These are phyloP conservation scores for Cyprinella venusta DNA, from an alignment of 2,797 vertebrate species.

Conservation along the genomic window DNA sequence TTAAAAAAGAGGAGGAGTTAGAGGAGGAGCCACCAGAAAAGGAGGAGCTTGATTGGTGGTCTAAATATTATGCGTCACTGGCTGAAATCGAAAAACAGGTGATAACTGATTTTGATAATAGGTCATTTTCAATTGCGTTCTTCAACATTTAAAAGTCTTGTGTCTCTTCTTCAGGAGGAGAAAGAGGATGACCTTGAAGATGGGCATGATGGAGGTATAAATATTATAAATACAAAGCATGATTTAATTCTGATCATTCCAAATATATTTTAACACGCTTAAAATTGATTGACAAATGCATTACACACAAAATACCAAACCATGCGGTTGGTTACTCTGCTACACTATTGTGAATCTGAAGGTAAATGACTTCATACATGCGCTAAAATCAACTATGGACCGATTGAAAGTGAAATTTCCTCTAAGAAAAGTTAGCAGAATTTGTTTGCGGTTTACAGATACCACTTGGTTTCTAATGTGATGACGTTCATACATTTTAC, in stretches of 20 bases:
- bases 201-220: slow-evolving; percentile 64
- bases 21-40: slow-evolving; percentile 88
- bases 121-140: neutral
- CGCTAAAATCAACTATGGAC: neutral
- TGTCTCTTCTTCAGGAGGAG: slow-evolving; percentile 51
- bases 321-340: neutral
- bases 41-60: slow-evolving; percentile 96
- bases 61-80: slow-evolving; percentile 91
- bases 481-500: neutral
- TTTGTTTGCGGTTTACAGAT: neutral
- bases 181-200: slow-evolving; percentile 70
- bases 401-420: neutral
- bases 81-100: slow-evolving; percentile 85
- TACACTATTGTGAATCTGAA: neutral
- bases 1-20: slow-evolving; percentile 74
- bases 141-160: neutral
- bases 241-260: neutral
- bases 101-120: neutral
- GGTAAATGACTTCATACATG: neutral
- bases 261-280: neutral
- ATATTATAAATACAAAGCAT: neutral
- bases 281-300: neutral
- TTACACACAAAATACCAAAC: neutral
- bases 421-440: neutral
- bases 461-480: neutral